Base-by-base conservation (phyloP, 2,888 invertebrate genomes). In the Lydus trimaculatus region DNA sequence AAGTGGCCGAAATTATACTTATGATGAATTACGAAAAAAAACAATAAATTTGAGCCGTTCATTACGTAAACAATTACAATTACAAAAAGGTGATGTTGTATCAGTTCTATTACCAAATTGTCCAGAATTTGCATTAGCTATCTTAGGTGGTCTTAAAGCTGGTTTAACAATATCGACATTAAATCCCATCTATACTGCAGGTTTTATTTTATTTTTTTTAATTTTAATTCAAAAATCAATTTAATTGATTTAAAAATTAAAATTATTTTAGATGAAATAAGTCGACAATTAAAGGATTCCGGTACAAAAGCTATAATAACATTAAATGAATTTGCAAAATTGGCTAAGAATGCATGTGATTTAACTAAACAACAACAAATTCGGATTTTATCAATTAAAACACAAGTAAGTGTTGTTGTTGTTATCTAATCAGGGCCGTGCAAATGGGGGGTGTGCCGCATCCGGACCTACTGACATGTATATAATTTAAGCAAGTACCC, bases 21-120 rank as follows among this genome's bases (percentile, higher is more conserved):
- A 88, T 77, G 89, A 88, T 11, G 87, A 92, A 80, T 83, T 90
- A 0, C 88, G 91, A 70, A 90, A 89, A 72, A 82, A 88, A 9
- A 87, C 89, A n/a, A 88, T 87, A 36, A 87, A 89, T 31, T 90
- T 92, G 7, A 61, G 63, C 6, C 61, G 66, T 1, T 63, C 64
- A 1, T 36, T 93, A 66, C 87, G 90, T 36, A 86, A 83, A 4
- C 89, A 90, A 79, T 87, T 91, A 63, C 90, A 90, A 63, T 81
- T 92, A 8, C 83, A 82, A 59, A 87, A 88, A 70, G 90, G 91
- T 0, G 91, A 93, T 75, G 87, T 90, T 0, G 79, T 93, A 1
- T 91, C 90, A 0, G 76, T 93, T 2, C 89, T 92, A 79, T 78
- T 93, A 66, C 92, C 93, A 0, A 94, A 94, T 81, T 77, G 89